A percentile compares a stretch with the other conserved stretches of the same genome.
These are phyloP conservation scores for Listrodromus nycthemerus DNA, from an alignment of 2,888 invertebrate species.

Conservation along the genomic window DNA sequence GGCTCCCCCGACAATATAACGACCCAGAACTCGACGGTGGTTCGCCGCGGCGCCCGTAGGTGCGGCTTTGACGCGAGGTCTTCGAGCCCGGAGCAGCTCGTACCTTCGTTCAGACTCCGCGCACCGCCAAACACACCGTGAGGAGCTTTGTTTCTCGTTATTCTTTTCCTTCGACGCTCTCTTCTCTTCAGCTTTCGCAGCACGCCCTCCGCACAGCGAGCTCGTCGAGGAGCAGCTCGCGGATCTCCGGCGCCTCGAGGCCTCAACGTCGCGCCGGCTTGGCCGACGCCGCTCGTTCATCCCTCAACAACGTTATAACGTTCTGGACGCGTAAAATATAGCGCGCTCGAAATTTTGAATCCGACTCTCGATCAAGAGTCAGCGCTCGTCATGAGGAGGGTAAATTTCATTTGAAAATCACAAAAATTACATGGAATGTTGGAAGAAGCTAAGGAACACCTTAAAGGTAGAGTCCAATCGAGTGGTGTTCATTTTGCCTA, in stretches of 20 bases:
- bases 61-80: conserved; percentile 58
- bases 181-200: conserved; percentile 28
- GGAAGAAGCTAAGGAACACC: no score
- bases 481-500: no score
- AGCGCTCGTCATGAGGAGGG: background rate
- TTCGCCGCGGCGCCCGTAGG: conserved; percentile 52
- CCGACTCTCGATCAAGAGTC: background rate
- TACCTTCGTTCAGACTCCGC: background rate
- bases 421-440: no score
- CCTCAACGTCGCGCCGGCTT: conserved; percentile 27
- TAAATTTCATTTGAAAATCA: no score
- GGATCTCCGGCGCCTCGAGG: conserved; percentile 46
- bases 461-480: no score
- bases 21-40: conserved; percentile 42
- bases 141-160: conserved; percentile 46
- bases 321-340: background rate
- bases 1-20: conserved; percentile 62
- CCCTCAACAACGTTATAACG: conserved; percentile 4
- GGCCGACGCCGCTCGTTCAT: conserved; percentile 17
- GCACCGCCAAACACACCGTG: conserved; percentile 2
- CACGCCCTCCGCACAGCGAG: conserved; percentile 23
- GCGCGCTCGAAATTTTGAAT: background rate
- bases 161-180: conserved; percentile 23
- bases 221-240: conserved; percentile 31
- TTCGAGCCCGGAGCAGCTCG: conserved; percentile 20